Base-by-base conservation (phyloP, 2,113 vertebrate genomes). In the Geococcyx californianus region DNA sequence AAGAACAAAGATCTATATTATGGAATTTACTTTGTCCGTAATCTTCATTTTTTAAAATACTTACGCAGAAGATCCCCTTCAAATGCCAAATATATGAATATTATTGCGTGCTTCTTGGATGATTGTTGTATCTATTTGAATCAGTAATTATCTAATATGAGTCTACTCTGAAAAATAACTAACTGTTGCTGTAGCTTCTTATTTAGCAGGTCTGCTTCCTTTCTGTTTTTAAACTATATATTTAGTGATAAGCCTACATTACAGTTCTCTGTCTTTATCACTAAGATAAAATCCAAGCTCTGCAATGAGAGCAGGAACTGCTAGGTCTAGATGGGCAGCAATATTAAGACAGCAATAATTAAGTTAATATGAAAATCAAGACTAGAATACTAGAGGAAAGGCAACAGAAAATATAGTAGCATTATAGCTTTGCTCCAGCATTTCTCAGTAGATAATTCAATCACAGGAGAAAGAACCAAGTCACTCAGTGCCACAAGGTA, bases 341-440 rank as follows among this genome's bases (percentile, higher is more conserved):
- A 23, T 33, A 52, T 49, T 60, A 34, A 11, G 3, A 55, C 20
- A 80, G 24, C 13, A 64, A 23, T 33, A 77, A 52, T 44, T 60
- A 34, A 11, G 2, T 80, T 64, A 84, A 16, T 28, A n/a, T 16
- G 20, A 80, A 33, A 87, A 86, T 63, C 55, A n/a, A 64, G 42
- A 29, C 36, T 45, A 52, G 9, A 20, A 4, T 0, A 64, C 10
- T 13, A 55, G 20, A 83, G 44, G 9, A 44, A 79, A 83, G 8
- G 34, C 14, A 47, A 33, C 10, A 69, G 38, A 74, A 89, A 70
- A 90, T 4, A 0, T 14, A 49, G 24, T 3, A 62, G 51, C 16
- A 45, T n/a, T 36, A 19, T 0, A 69, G 36, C 0, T 1, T n/a
- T 40, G 42, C 45, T 60, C 69, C 36, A 55, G 29, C 5, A 13